Evolutionary conservation across 2,113 vertebrate genomes (phyloP).

Genomic region (Alectura lathami): DNA sequence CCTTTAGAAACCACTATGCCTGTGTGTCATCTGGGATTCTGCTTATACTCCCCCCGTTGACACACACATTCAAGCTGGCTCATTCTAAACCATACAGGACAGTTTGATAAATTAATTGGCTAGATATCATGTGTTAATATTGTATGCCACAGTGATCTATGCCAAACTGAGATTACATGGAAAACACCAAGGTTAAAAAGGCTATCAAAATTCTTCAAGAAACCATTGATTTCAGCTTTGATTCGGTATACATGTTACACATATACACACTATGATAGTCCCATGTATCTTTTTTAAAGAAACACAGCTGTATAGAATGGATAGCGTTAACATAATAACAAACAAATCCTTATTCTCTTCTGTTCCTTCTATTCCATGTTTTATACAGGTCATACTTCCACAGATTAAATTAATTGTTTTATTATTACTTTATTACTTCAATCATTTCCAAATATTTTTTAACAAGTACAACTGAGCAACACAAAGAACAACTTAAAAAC

Average conservation of each 20-base stretch:
- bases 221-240: background rate
- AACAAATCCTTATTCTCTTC: background rate
- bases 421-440: background rate
- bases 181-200: background rate
- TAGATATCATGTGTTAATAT: background rate
- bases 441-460: background rate
- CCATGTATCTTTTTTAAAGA: background rate
- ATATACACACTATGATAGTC: background rate
- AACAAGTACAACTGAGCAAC: background rate
- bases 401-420: background rate
- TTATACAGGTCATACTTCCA: background rate
- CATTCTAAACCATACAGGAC: background rate
- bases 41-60: background rate
- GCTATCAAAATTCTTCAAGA: background rate
- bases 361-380: background rate
- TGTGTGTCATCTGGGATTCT: background rate
- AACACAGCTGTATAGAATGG: background rate
- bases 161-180: background rate
- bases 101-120: background rate
- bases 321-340: background rate
- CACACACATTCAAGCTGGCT: background rate
- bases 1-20: background rate
- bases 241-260: background rate
- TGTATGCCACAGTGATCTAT: background rate
- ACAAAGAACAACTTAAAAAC: background rate